These are phyloP conservation scores for Neodiprion pinetum DNA, from an alignment of 1,140 invertebrate genomes.

Conservation along the genomic window DNA sequence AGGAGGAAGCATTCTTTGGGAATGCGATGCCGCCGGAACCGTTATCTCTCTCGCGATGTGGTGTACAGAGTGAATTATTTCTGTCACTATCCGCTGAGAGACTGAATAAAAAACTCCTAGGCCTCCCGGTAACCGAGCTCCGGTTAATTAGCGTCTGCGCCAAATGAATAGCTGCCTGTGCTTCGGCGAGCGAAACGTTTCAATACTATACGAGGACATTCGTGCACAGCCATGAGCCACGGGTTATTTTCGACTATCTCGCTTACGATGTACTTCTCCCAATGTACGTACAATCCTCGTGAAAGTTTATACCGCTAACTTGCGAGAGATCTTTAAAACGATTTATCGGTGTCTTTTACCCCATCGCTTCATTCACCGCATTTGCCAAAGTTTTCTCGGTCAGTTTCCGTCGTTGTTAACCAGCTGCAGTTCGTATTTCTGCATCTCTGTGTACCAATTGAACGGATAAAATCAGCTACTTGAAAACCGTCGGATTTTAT, in stretches of 20 bases:
- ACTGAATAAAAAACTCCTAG: too few relatives aligned
- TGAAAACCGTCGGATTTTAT: too few relatives aligned
- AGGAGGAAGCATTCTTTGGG: not conserved
- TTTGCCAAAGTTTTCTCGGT: too few relatives aligned
- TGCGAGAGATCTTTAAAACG: not conserved
- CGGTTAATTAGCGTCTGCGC: constrained; percentile 4
- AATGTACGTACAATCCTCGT: not conserved
- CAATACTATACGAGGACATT: too few relatives aligned
- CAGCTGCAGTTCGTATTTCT: too few relatives aligned
- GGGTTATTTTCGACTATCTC: not conserved
- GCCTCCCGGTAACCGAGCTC: too few relatives aligned
- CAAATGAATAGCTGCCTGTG: not conserved
- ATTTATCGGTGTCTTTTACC: too few relatives aligned
- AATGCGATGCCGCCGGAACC: not conserved
- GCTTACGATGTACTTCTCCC: not conserved
- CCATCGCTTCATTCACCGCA: too few relatives aligned
- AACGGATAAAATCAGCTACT: not conserved
- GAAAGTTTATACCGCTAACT: not conserved
- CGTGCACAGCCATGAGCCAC: too few relatives aligned
- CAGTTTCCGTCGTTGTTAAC: too few relatives aligned
- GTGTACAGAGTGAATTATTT: not conserved
- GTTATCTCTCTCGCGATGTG: not conserved
- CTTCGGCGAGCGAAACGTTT: too few relatives aligned
- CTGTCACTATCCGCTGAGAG: not conserved
- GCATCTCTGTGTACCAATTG: not conserved